Percentiles rank a stretch among this genome's conserved stretches.
These are phyloP conservation scores for Trichechus manatus DNA, from an alignment of 2,113 vertebrate species.

Conservation along the genomic window DNA sequence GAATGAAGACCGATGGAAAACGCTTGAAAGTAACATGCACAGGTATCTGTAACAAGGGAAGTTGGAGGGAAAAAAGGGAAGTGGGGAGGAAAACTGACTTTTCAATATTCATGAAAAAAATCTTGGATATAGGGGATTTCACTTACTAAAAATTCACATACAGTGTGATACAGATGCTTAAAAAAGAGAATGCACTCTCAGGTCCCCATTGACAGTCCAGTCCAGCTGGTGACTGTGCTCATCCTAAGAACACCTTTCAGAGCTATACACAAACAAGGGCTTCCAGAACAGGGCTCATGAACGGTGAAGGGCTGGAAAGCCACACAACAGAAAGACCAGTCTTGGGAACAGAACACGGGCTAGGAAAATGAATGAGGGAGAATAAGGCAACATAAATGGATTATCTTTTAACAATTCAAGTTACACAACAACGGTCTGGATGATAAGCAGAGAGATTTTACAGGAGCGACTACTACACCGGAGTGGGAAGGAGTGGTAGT, in stretches of 20 bases:
- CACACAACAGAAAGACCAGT: background rate
- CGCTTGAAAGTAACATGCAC: background rate
- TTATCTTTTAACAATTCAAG: background rate
- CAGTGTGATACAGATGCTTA: background rate
- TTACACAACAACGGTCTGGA: background rate
- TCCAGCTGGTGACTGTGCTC: background rate
- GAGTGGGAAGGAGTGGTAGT: fast-evolving
- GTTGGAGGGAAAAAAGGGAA: background rate
- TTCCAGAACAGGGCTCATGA: background rate
- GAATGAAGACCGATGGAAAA: background rate
- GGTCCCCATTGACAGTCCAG: fast-evolving
- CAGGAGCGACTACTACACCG: background rate
- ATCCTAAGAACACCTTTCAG: background rate
- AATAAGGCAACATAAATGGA: too few relatives aligned
- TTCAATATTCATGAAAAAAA: background rate
- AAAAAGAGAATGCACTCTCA: background rate
- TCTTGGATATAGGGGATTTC: background rate
- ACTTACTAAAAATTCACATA: background rate
- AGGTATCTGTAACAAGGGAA: background rate
- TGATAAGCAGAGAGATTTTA: background rate
- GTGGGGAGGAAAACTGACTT: background rate
- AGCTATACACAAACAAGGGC: background rate
- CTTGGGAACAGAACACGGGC: background rate
- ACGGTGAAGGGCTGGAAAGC: background rate
- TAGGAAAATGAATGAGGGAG: background rate